Evolutionary conservation across 2,797 vertebrate genomes (phyloP).

Genomic region (Trachurus trachurus): DNA sequence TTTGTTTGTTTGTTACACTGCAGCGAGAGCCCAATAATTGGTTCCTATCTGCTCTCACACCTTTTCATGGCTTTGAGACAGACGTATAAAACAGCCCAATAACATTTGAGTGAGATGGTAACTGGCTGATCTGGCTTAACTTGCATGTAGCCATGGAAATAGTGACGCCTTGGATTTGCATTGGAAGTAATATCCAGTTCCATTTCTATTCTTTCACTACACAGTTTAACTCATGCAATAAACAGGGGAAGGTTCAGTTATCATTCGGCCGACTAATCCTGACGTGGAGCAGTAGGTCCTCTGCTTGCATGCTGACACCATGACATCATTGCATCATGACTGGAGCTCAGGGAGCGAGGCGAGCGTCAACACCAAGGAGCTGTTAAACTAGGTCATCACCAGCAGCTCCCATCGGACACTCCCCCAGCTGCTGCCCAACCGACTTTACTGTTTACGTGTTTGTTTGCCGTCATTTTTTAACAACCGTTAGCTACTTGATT

Average conservation of each 20-base stretch:
- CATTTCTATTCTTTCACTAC: background rate
- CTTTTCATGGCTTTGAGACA: slow-evolving; percentile 33
- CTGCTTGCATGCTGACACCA: slow-evolving; percentile 73
- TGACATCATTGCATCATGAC: slow-evolving; percentile 71
- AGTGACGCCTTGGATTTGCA: slow-evolving; percentile 19
- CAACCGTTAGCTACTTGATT: slow-evolving; percentile 8
- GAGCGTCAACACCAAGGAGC: slow-evolving; percentile 61
- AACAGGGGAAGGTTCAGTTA: slow-evolving; percentile 25
- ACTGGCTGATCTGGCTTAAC: slow-evolving; percentile 75
- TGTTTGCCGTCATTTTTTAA: slow-evolving; percentile 57
- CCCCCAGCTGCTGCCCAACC: slow-evolving; percentile 61
- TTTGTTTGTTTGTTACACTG: slow-evolving; percentile 22
- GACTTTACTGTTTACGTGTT: slow-evolving; percentile 57
- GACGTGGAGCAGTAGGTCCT: slow-evolving; percentile 43
- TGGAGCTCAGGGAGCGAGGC: slow-evolving; percentile 56
- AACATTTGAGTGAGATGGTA: slow-evolving; percentile 76
- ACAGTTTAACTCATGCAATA: slow-evolving; percentile 7
- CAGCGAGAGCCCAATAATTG: slow-evolving; percentile 56
- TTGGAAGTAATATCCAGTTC: slow-evolving; percentile 14
- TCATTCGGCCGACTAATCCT: slow-evolving; percentile 32
- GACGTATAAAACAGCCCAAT: slow-evolving; percentile 84
- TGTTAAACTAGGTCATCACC: slow-evolving; percentile 78
- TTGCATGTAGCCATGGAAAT: slow-evolving; percentile 76
- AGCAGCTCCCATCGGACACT: slow-evolving; percentile 57
- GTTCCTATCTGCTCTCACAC: slow-evolving; percentile 41